Base-by-base conservation (phyloP, 1,140 invertebrate species). In the Pentalonia nigronervosa region DNA sequence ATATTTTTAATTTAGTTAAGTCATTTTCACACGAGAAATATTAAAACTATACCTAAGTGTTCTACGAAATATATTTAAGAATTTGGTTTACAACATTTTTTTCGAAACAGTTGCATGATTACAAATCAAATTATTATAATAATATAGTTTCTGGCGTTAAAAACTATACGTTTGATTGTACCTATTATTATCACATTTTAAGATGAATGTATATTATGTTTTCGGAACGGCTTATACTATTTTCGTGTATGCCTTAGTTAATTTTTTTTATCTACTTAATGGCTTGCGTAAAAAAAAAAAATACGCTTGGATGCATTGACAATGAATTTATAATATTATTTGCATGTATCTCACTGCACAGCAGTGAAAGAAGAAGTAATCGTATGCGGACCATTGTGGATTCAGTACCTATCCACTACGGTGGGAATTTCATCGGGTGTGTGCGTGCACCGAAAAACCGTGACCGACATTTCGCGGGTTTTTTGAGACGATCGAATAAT, bases 161-260 rank as follows among this genome's bases (percentile, higher is more conserved):
- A 36, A 53, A 89, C 45, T 89, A 53, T 25, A 50, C n/a, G n/a
- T 89, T 53, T 53, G 9, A 53, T 36, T 89, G 34, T 50, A 88
- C 14, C n/a, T 34, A 34, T 89, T 53, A 36, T 53, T 53, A 53
- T 21, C n/a, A 89, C 34, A 36, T 87, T 87, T 89, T 36, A 53
- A 89, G 34, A 89, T 3, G 87, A 89, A 89, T 89, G 87, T 48
- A 34, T 53, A 4, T 30, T 67, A 30, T 30, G 21, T 89, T 89
- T 89, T 53, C 50, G 48, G 48, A 88, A 56, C 88, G 48, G 50
- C 88, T 89, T 89, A 89, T 89, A 41, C 48, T 53, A 11, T 53
- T 89, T 53, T 89, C 23, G 14, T 53, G n/a, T n/a, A 45, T 86
- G 25, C 47, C 36, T 87, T 87, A 34, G 86, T 87, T 56, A 25